phyloP scores from a whole-genome alignment of 2,888 invertebrate genomes.

The Acronicta leporina region DNA sequence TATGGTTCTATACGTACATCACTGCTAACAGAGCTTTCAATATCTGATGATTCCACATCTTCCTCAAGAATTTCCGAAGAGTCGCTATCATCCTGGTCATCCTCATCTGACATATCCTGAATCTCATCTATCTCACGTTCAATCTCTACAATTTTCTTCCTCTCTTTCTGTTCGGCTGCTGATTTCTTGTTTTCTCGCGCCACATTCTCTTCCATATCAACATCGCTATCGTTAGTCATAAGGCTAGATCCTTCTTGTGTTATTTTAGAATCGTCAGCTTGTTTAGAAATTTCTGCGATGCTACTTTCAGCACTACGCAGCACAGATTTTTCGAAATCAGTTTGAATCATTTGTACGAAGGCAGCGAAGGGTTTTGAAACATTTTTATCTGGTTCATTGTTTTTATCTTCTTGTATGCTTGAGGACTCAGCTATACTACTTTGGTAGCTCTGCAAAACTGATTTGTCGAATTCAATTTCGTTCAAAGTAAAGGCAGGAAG shows the following conservation, averaged over 20 bases:
- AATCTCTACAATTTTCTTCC: conserved; percentile 80
- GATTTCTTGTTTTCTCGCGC: conserved; percentile 50
- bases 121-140: conserved; percentile 83
- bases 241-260: conserved; percentile 71
- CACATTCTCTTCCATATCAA: conserved; percentile 67
- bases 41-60: conserved; percentile 15
- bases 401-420: conserved; percentile 56
- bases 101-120: conserved; percentile 77
- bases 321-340: conserved; percentile 73
- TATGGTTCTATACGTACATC: conserved; percentile 43
- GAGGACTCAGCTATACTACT: conserved; percentile 68
- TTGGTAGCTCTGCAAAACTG: conserved; percentile 72
- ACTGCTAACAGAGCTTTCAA: conserved; percentile 31
- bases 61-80: conserved; percentile 26
- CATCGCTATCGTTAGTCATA: conserved; percentile 82
- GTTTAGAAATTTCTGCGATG: conserved; percentile 58
- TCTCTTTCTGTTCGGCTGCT: conserved; percentile 77
- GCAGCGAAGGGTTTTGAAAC: conserved; percentile 57
- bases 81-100: conserved; percentile 52
- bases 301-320: conserved; percentile 72
- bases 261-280: conserved; percentile 40
- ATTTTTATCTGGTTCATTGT: conserved; percentile 46
- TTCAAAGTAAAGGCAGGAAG: conserved; percentile 71
- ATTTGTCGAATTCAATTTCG: conserved; percentile 73
- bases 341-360: conserved; percentile 67